These are phyloP conservation scores for Brachypteracias leptosomus DNA, from an alignment of 2,113 vertebrate genomes.

Conservation along the genomic window DNA sequence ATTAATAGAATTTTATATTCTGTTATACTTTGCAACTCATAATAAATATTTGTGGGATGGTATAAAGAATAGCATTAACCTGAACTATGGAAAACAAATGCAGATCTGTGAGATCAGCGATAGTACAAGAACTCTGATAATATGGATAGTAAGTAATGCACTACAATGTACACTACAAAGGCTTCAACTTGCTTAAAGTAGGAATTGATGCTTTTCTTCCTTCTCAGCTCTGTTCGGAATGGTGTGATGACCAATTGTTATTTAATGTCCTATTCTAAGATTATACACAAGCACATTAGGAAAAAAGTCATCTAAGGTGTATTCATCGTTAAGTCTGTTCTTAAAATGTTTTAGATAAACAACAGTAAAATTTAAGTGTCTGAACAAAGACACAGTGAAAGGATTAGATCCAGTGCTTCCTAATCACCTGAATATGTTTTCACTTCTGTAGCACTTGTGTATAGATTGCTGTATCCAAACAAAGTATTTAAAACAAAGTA, in stretches of 20 bases:
- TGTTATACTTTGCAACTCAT: neutral
- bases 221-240: neutral
- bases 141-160: neutral
- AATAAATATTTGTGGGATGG: neutral
- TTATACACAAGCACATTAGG: neutral
- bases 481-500: neutral
- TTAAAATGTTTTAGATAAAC: neutral
- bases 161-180: neutral
- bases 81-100: neutral
- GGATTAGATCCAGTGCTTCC: neutral
- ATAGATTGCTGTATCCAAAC: neutral
- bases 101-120: neutral
- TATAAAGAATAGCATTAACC: neutral
- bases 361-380: neutral
- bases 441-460: neutral
- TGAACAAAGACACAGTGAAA: neutral
- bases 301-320: neutral
- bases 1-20: neutral
- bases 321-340: neutral
- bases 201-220: neutral
- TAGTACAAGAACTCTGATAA: neutral
- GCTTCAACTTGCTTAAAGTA: neutral
- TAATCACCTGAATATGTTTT: neutral
- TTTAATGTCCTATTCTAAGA: neutral
- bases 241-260: neutral